Conservation (phyloP, 2,113 vertebrate species). For the Budorcas taxicolor region DNA sequence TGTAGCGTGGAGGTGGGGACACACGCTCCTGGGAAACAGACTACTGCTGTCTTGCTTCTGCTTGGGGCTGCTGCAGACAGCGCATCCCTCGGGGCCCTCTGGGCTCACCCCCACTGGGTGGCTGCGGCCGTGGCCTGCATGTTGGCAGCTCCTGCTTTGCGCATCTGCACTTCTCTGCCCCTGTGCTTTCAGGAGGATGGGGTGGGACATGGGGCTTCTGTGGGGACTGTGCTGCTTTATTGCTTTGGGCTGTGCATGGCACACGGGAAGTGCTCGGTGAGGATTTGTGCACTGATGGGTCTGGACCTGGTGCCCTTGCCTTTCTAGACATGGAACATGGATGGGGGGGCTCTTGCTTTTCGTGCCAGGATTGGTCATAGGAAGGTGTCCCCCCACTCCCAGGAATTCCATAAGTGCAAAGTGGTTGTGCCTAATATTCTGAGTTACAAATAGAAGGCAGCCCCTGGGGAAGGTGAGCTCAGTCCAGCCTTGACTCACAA, state of each 20-base stretch:
- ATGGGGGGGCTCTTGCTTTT: background rate
- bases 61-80: background rate
- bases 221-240: fast-evolving
- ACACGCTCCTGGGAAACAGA: fast-evolving
- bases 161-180: background rate
- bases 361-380: background rate
- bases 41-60: background rate
- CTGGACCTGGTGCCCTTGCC: background rate
- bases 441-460: background rate
- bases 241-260: fast-evolving
- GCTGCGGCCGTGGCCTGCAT: background rate
- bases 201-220: fast-evolving
- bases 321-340: background rate
- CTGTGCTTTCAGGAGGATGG: background rate
- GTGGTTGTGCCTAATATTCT: background rate
- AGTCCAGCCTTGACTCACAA: background rate
- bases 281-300: fast-evolving
- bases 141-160: background rate
- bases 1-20: background rate
- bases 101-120: background rate
- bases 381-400: no score
- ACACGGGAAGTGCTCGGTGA: background rate
- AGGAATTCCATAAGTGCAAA: background rate
- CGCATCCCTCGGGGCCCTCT: background rate
- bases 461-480: background rate